These are phyloP conservation scores for Linnaemya vulpina DNA, from an alignment of 2,888 invertebrate genomes.

Conservation along the genomic window DNA sequence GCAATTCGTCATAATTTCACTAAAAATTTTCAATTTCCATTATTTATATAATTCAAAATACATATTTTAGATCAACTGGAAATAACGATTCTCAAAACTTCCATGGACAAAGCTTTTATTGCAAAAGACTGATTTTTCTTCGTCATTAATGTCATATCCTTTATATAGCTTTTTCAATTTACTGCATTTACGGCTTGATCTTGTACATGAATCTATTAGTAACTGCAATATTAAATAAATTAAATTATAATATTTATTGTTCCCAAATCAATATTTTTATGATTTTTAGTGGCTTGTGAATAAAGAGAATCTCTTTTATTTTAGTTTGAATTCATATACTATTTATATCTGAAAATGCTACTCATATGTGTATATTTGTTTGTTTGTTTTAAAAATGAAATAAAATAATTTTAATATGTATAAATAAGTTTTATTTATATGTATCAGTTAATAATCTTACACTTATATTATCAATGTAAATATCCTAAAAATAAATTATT, in stretches of 20 bases:
- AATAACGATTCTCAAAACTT: not conserved
- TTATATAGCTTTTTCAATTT: no score
- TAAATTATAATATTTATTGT: conserved; percentile 43
- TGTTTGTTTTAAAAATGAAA: conserved; percentile 35
- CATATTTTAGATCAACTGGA: no score
- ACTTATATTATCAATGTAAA: conserved; percentile 42
- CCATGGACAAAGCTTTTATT: conserved; percentile 34
- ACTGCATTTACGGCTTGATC: no score
- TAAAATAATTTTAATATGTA: conserved; percentile 42
- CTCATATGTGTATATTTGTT: not conserved
- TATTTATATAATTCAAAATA: conserved; percentile 3
- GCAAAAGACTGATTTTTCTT: conserved; percentile 16
- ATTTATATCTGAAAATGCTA: not conserved
- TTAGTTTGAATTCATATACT: not conserved
- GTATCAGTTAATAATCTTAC: conserved; percentile 36
- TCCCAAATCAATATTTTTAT: conserved; percentile 47
- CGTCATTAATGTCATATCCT: no score
- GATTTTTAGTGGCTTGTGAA: conserved; percentile 47
- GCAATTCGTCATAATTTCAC: conserved; percentile 56
- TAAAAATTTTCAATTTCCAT: conserved; percentile 32
- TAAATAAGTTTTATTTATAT: not conserved
- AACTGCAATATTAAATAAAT: conserved; percentile 49
- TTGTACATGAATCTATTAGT: conserved; percentile 41
- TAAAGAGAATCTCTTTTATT: conserved; percentile 24
- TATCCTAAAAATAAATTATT: conserved; percentile 53